Percentiles rank a stretch among this genome's conserved stretches.
Evolutionary conservation across 2,888 invertebrate genomes (phyloP).

Genomic region (Melieria omissa): DNA sequence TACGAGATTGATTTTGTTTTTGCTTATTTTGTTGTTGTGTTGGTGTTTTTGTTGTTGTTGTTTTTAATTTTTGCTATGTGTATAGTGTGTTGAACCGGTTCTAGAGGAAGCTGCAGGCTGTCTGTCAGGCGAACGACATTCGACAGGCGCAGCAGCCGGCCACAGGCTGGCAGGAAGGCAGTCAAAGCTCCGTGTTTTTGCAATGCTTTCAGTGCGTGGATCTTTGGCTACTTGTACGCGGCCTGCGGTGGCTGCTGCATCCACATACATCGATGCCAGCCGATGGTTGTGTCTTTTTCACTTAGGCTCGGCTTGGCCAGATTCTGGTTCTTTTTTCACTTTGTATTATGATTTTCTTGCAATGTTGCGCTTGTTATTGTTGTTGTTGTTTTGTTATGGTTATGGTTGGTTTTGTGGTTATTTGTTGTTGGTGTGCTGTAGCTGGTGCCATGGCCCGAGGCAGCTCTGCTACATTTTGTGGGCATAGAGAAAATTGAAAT

Average conservation of each 20-base stretch:
- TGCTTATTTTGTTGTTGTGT: slow-evolving; percentile 26
- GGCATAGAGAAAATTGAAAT: too few species aligned
- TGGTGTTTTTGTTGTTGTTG: slow-evolving; percentile 30
- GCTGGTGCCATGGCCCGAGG: too few species aligned
- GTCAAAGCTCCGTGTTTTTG: not conserved
- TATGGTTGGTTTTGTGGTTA: slow-evolving; percentile 28
- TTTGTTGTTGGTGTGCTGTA: slow-evolving; percentile 15
- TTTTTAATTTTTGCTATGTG: slow-evolving; percentile 27
- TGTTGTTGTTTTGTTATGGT: slow-evolving; percentile 21
- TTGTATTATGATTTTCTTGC: not conserved
- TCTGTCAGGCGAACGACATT: not conserved
- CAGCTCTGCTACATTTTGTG: too few species aligned
- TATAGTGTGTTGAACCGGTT: slow-evolving; percentile 52
- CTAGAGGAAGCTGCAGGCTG: slow-evolving; percentile 53
- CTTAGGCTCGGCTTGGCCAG: not conserved
- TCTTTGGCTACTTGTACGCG: not conserved
- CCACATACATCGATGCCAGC: not conserved
- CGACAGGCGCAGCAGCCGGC: slow-evolving; percentile 21
- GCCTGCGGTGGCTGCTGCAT: not conserved
- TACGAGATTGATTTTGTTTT: not conserved
- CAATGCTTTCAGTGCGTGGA: too few species aligned
- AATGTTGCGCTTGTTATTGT: not conserved
- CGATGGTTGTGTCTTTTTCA: not conserved
- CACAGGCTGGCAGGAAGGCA: not conserved
- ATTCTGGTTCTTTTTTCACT: not conserved